Base-by-base conservation (phyloP, 2,797 vertebrate species). In the Manis crassicaudata region DNA sequence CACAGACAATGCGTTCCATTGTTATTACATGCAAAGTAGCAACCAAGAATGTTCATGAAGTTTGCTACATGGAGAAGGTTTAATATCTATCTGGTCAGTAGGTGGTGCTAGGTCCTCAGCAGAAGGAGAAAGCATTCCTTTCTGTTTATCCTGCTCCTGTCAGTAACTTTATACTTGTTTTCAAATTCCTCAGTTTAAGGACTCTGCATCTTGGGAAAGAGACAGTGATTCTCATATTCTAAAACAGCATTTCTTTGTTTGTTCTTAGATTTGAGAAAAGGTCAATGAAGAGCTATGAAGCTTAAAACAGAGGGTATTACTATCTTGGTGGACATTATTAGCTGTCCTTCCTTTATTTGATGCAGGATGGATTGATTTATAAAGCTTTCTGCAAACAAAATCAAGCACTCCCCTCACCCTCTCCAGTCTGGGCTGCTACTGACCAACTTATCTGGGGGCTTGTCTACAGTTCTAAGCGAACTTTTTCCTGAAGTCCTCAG, bases 41-140 rank as follows among this genome's bases (percentile, higher is more conserved):
- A 3, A 3, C 68, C 3, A 3, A 25, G 67, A 6, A n/a, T 25
- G 20, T 14, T 62, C 17, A 8, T 2, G 58, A 50, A 32, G 76
- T 7, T 37, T 18, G 65, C 25, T 13, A 11, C 13, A 3, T 3
- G 3, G 18, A 54, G 62, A 83, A 93, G 50, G 18, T 29, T 58
- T 40, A 50, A 2, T 6, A 23, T 88, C 23, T 6, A 23, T 88
- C 23, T 88, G 73, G 96, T 67, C 98, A 98, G 96, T 90, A 98
- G 98, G 97, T 98, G 98, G 98, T 96, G 98, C 98, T 98, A 96
- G 11, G 29, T 65, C 85, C 96, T 95, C 95, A 89, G 87, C 60
- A 54, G 94, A 97, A 85, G 40, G 10, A 83, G 58, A 3, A 7
- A 62, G 32, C 8, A 0, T 8, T 1, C 7, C 7, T 32, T 25